A percentile compares a stretch with the other conserved stretches of the same genome.
Conservation (phyloP, 2,888 invertebrate genomes). For the Hirtodrosophila cameraria region DNA sequence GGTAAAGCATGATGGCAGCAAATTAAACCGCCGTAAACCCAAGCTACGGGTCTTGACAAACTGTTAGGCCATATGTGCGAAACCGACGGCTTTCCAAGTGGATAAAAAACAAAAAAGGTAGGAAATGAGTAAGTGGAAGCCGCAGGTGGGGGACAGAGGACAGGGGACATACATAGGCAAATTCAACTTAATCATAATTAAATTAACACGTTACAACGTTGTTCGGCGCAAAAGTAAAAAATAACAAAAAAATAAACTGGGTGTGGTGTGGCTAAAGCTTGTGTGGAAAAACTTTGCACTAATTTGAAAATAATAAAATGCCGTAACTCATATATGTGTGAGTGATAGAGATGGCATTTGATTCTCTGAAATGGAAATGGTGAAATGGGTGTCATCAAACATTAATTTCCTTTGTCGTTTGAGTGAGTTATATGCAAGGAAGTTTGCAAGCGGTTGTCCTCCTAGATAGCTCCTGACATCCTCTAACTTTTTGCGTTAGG, state of each 20-base stretch:
- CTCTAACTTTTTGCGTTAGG: too few species aligned
- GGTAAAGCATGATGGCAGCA: slow-evolving; percentile 47
- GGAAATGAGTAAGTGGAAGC: not conserved
- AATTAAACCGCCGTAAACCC: slow-evolving; percentile 55
- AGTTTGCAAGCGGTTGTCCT: too few species aligned
- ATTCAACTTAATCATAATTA: slow-evolving; percentile 58
- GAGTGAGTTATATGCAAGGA: slow-evolving; percentile 17
- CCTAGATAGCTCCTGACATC: too few species aligned
- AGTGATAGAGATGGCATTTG: slow-evolving; percentile 19
- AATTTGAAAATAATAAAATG: slow-evolving; percentile 48
- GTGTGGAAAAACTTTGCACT: slow-evolving; percentile 30
- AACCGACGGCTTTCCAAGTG: slow-evolving; percentile 29
- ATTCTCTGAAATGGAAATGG: too few species aligned
- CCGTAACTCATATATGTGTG: slow-evolving; percentile 17
- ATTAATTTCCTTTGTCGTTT: slow-evolving; percentile 15
- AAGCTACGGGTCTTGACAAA: slow-evolving; percentile 46
- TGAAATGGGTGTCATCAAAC: slow-evolving; percentile 32
- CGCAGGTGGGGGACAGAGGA: not conserved
- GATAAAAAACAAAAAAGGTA: slow-evolving; percentile 21
- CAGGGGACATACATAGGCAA: slow-evolving; percentile 17
- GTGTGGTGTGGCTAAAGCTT: slow-evolving; percentile 14
- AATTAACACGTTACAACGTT: slow-evolving; percentile 48
- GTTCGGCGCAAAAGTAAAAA: slow-evolving; percentile 1
- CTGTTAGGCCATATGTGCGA: slow-evolving; percentile 43
- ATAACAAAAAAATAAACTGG: slow-evolving; percentile 4